phyloP scores from a whole-genome alignment of 1,140 invertebrate genomes.

The Drosophila sechellia region DNA sequence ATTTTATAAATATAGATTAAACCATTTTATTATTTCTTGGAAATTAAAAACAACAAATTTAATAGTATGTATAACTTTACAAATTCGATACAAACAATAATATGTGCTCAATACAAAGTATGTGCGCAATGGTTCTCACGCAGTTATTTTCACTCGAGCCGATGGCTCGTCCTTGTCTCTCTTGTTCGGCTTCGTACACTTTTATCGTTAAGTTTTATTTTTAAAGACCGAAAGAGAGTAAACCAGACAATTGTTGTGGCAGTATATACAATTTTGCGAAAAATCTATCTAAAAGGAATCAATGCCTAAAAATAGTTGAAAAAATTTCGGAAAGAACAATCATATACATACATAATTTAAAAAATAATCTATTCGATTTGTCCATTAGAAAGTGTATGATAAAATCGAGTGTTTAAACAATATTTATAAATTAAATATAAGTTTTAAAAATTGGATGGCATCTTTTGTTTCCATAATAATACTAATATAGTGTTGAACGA shows the following conservation, averaged over 20 bases:
- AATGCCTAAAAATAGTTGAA: neutral
- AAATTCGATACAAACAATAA: neutral
- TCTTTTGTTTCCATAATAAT: too few relatives aligned
- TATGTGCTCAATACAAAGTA: neutral
- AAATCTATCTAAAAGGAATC: constrained; percentile 9
- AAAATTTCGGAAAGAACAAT: neutral
- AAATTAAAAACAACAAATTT: neutral
- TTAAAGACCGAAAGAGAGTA: constrained; percentile 62
- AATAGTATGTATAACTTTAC: neutral
- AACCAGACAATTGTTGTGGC: constrained; percentile 64
- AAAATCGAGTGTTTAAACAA: neutral
- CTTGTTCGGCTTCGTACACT: neutral
- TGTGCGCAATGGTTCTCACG: constrained; percentile 21
- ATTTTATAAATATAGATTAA: too few relatives aligned
- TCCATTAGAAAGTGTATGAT: neutral
- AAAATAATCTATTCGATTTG: neutral
- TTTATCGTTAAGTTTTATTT: constrained; percentile 50
- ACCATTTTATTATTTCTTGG: too few relatives aligned
- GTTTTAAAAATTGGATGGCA: too few relatives aligned
- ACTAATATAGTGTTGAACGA: too few relatives aligned
- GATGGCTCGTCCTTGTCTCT: constrained; percentile 8
- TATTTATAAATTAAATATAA: too few relatives aligned
- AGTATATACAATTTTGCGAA: constrained; percentile 62
- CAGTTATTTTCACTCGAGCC: constrained; percentile 20
- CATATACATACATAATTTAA: neutral